Evolutionary conservation across 2,797 vertebrate species (phyloP), one percentile per base, ranked within the genome.

Genomic region (Thunnus albacares): DNA sequence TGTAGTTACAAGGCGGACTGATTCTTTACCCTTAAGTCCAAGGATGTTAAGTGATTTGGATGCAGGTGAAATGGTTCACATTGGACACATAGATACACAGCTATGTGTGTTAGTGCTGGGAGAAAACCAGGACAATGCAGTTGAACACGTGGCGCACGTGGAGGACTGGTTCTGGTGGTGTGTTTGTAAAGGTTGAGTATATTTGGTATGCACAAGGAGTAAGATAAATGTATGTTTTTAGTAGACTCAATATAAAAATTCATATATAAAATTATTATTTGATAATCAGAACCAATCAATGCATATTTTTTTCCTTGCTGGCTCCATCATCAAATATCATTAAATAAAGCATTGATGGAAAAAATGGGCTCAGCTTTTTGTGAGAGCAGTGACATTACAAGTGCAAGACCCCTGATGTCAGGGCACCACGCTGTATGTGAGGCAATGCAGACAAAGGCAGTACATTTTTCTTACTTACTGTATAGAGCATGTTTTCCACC

Each of bases 401-500:
- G 28, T 7, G 2, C 17, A n/a, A 8, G 69, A 17, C 12, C 28
- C 11, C 26, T 24, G 57, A 24, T 24, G 43, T 35, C 5, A 51
- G 30, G 14, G 9, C 56, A 22, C 18, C 26, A 4, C 9, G 12
- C 17, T 62, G 26, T 22, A 7, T 55, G 18, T 28, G n/a, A 11
- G 20, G n/a, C 69, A 30, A 47, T 12, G 47, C 33, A 77, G 14
- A 58, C 13, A 43, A 30, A 53, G 24, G 7, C 45, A 13, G 2
- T 18, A 1, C 62, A 68, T 67, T 33, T 5, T 20, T 73, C n/a
- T 79, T 7, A 28, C 26, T 51, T 52, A 18, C 47, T 51, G 7
- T 18, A 10, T 9, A 49, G 1, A 20, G 38, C 20, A 70, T 9
- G 3, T 77, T 84, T 62, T 65, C 22, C 43, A 41, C 80, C 71